phyloP scores from a whole-genome alignment of 1,140 invertebrate genomes.

The Sycophila sp. region DNA sequence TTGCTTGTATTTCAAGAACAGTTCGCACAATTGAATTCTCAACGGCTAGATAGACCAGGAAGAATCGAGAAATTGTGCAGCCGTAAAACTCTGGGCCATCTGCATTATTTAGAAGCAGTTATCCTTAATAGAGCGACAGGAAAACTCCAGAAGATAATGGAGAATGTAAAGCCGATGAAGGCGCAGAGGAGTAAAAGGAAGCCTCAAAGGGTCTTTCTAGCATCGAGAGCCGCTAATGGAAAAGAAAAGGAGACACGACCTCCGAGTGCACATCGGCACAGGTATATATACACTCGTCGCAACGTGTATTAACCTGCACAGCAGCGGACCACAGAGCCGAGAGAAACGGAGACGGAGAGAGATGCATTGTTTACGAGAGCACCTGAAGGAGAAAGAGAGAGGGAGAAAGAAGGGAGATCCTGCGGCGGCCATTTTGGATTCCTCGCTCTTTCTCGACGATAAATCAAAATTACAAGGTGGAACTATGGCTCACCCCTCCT shows the following conservation, averaged over 20 bases:
- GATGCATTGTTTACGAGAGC: constrained; percentile 55
- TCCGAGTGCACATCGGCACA: too few relatives aligned
- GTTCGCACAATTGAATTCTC: too few relatives aligned
- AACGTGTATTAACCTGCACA: constrained; percentile 16
- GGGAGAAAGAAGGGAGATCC: too few relatives aligned
- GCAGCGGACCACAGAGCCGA: constrained; percentile 16
- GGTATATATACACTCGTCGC: neutral
- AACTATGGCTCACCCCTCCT: constrained; percentile 37
- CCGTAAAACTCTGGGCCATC: too few relatives aligned
- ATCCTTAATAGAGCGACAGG: constrained; percentile 6
- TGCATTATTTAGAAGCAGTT: constrained; percentile 14
- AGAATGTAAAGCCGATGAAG: neutral
- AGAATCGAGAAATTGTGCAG: too few relatives aligned
- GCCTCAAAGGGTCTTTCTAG: constrained; percentile 14
- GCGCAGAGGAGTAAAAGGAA: constrained; percentile 1
- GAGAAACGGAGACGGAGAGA: constrained; percentile 40
- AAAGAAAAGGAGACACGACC: constrained; percentile 16
- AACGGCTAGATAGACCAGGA: too few relatives aligned
- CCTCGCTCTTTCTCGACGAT: constrained; percentile 42
- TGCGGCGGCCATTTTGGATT: constrained; percentile 60
- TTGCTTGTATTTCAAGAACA: too few relatives aligned
- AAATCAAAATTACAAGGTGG: constrained; percentile 59
- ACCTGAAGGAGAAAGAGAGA: too few relatives aligned
- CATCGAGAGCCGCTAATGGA: constrained; percentile 27
- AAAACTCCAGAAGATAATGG: neutral